These are phyloP conservation scores for Ctenopoma multispine DNA, from an alignment of 2,797 vertebrate species.

Conservation along the genomic window DNA sequence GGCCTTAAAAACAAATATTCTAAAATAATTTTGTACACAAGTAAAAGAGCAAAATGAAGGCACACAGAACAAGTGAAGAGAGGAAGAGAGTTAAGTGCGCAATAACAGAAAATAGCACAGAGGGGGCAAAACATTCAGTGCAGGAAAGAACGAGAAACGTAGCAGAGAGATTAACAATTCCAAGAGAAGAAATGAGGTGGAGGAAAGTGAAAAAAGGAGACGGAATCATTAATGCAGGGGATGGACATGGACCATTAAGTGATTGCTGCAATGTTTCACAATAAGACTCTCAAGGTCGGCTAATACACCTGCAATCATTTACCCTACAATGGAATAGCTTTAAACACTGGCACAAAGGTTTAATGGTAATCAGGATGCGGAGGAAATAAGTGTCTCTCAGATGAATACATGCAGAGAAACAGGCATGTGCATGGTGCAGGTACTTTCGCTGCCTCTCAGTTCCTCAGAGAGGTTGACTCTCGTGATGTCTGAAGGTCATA, in stretches of 20 bases:
- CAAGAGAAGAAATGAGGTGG: constrained; percentile 6
- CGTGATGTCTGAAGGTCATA: constrained; percentile 35
- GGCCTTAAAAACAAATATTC: neutral
- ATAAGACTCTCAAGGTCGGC: constrained; percentile 33
- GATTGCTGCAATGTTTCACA: constrained; percentile 56
- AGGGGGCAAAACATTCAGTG: constrained; percentile 10
- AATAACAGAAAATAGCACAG: constrained; percentile 1
- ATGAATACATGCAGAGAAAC: constrained; percentile 22
- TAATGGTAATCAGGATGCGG: constrained; percentile 35
- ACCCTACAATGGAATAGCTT: constrained; percentile 35
- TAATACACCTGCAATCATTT: constrained; percentile 57
- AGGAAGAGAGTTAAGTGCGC: neutral
- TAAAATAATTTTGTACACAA: constrained; percentile 4
- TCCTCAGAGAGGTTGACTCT: constrained; percentile 1
- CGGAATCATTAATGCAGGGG: constrained; percentile 46
- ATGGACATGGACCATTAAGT: constrained; percentile 57
- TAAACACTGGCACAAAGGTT: constrained; percentile 33
- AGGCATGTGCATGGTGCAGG: neutral
- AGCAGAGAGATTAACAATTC: constrained; percentile 33
- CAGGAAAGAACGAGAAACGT: constrained; percentile 24
- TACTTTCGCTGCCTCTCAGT: neutral
- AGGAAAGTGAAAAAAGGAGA: constrained; percentile 9
- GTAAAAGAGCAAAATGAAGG: neutral
- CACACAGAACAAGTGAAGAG: neutral
- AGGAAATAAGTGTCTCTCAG: constrained; percentile 25